Conservation (phyloP, 1,140 invertebrate species). For the Telenomus remus region DNA sequence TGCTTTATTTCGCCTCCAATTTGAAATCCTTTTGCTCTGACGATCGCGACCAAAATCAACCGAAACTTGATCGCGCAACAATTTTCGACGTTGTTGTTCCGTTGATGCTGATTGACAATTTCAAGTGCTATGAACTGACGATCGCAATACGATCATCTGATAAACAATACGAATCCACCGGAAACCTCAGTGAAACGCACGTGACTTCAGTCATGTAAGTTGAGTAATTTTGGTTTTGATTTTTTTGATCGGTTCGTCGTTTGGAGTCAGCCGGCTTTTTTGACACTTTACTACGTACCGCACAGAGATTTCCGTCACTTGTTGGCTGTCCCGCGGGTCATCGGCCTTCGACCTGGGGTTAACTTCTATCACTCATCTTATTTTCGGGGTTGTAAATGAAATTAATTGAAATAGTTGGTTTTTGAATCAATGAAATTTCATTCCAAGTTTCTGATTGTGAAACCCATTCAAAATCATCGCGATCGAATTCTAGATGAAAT, state of each 20-base stretch:
- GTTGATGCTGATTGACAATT: conserved; percentile 3
- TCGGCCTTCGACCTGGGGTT: conserved; percentile 2
- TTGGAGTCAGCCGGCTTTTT: conserved; percentile 6
- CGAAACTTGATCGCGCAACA: conserved; percentile 15
- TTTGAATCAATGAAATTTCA: too few species aligned
- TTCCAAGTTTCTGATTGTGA: too few species aligned
- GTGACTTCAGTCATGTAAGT: conserved; percentile 24
- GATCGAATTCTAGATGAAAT: too few species aligned
- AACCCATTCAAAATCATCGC: too few species aligned
- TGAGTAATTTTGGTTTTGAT: too few species aligned
- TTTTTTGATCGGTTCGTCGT: conserved; percentile 3
- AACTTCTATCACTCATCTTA: too few species aligned
- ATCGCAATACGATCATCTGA: too few species aligned
- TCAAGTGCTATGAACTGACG: neutral
- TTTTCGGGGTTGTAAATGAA: too few species aligned
- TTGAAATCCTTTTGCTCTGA: conserved; percentile 43
- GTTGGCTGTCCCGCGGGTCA: conserved; percentile 20
- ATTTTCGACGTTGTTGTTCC: too few species aligned
- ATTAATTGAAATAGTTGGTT: too few species aligned
- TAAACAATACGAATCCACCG: neutral
- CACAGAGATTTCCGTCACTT: conserved; percentile 1
- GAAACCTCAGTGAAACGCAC: conserved; percentile 2
- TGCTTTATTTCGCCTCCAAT: conserved; percentile 56
- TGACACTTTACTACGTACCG: conserved; percentile 15
- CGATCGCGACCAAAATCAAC: conserved; percentile 18